phyloP scores from a whole-genome alignment of 2,888 invertebrate genomes.

The Phorcus lineatus region DNA sequence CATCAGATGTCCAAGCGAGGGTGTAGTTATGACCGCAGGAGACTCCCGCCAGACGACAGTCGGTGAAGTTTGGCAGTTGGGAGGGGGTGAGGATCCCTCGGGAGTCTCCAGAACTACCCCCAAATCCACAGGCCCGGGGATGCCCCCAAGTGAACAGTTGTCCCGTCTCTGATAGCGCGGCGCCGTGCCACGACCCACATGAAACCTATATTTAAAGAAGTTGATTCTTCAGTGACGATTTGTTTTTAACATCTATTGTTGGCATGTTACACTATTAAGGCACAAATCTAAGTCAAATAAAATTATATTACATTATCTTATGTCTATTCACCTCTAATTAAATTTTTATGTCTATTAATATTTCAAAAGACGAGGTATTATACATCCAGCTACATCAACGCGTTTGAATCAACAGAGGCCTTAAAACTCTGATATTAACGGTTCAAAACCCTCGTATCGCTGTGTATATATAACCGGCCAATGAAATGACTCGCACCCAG shows the following conservation, averaged over 20 bases:
- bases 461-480: too few relatives aligned
- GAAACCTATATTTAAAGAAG: slow-evolving; percentile 48
- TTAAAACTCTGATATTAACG: too few relatives aligned
- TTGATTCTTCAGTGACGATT: neutral
- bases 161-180: slow-evolving; percentile 47
- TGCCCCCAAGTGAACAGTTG: slow-evolving; percentile 61
- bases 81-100: slow-evolving; percentile 24
- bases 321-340: too few relatives aligned
- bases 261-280: too few relatives aligned
- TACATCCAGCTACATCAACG: too few relatives aligned
- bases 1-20: slow-evolving; percentile 52
- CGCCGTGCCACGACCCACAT: slow-evolving; percentile 64
- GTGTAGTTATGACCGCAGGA: slow-evolving; percentile 62
- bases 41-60: slow-evolving; percentile 45
- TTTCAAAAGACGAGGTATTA: too few relatives aligned
- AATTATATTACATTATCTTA: too few relatives aligned
- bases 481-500: too few relatives aligned
- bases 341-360: too few relatives aligned
- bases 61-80: slow-evolving; percentile 34
- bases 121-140: slow-evolving; percentile 52
- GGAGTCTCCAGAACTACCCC: slow-evolving; percentile 30
- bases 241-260: neutral
- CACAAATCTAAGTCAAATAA: too few relatives aligned
- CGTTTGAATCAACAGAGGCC: too few relatives aligned
- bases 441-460: too few relatives aligned